Evolutionary conservation across 2,888 invertebrate genomes (phyloP).

Genomic region (Caenorhabditis sp.): DNA sequence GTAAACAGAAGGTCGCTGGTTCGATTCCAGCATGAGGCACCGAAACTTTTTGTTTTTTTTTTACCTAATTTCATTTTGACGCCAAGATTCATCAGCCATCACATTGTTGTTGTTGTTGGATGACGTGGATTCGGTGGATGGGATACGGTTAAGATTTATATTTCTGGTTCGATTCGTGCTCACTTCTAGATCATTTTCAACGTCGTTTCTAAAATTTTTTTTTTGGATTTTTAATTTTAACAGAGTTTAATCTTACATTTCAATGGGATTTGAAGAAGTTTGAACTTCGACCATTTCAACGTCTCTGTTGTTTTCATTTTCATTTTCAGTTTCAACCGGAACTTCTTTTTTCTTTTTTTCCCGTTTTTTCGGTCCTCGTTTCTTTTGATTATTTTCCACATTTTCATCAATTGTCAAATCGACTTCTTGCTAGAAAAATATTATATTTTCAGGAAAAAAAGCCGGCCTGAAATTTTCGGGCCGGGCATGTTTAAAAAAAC

Average conservation of each 20-base stretch:
- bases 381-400: background rate
- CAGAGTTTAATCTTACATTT: too few relatives aligned
- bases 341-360: background rate
- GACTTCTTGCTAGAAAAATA: constrained; percentile 16
- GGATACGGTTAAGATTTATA: background rate
- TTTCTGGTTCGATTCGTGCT: background rate
- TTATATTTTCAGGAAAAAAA: too few relatives aligned
- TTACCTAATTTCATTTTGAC: background rate
- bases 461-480: background rate
- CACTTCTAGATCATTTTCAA: background rate
- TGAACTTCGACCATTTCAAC: background rate
- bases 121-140: background rate
- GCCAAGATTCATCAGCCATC: background rate
- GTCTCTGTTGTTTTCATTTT: background rate
- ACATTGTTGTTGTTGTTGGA: background rate
- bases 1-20: constrained; percentile 70
- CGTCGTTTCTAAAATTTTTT: background rate
- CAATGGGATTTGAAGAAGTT: too few relatives aligned
- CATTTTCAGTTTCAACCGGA: constrained; percentile 1
- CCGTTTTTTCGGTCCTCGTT: background rate
- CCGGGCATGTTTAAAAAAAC: too few relatives aligned
- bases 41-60: background rate
- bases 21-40: constrained; percentile 61
- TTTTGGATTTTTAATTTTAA: too few relatives aligned
- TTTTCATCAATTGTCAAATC: constrained; percentile 1